Evolutionary conservation across 2,113 vertebrate genomes (phyloP), one percentile per base, ranked within the genome.

Genomic region (Tichodroma muraria): DNA sequence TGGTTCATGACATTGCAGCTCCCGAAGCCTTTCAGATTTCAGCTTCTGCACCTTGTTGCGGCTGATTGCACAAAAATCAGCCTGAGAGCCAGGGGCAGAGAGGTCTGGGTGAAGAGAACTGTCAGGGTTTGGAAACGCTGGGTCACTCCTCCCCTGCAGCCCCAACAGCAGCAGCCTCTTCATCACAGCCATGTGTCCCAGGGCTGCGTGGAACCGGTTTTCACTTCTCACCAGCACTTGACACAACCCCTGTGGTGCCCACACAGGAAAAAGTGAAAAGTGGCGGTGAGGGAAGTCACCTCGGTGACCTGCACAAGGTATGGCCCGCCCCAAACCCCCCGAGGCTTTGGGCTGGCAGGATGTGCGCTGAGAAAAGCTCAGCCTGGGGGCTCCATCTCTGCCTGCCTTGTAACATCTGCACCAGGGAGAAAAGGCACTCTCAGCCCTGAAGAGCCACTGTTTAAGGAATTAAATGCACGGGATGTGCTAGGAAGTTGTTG

Each of bases 1-100:
- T 96, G 97, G 97, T 98, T 98, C 97, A 5, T 95, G 97, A 94
- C 97, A 94, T 31, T 87, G 37, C 49, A 59, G 92, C 92, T 93
- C 76, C 94, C 88, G 97, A 92, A 97, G 76, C 23, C 44, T 96
- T 96, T 97, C 96, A 96, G 94, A 96, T 97, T 96, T 83, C 93
- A 73, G 93, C 85, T 53, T 59, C 71, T 84, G 80, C 64, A 8
- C 63, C 83, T 93, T 9, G 21, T 27, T 37, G 45, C 56, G 64
- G 88, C 88, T 63, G 86, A 57, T 12, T 60, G 86, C 85, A 80
- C 64, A 57, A 40, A 83, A 42, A 23, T 16, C 64, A 71, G 72
- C 37, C 64, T 8, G 66, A 68, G 78, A 82, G 84, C 23, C 83
- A 25, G 17, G 47, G 80, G 65, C 20, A 47, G 53, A 20, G 60